Base-by-base conservation (phyloP, 2,113 vertebrate genomes). In the Anhinga rufa region DNA sequence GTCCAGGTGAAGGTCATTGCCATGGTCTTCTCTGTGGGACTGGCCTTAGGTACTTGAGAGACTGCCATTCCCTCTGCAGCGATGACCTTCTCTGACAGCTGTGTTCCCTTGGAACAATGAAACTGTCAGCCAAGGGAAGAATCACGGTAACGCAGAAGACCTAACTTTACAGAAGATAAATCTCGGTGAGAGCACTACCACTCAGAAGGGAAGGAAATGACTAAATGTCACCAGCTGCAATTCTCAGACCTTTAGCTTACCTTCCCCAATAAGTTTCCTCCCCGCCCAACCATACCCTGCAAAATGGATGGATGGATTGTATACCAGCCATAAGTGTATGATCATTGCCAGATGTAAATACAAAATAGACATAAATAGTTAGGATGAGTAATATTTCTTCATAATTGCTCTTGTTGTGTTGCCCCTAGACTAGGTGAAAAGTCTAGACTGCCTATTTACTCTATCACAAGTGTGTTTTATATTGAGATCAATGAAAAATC, bases 71-170 rank as follows among this genome's bases (percentile, higher is more conserved):
- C 70, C 78, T 95, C 68, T 91, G 84, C 74, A 92, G 62, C 6
- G 2, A 57, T 58, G 92, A 95, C 95, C 89, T 91, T n/a, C 69
- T 82, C 58, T 95, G 94, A 92, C 91, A 93, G 92, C 81, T 92
- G 10, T 48, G 81, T 10, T 95, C 89, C 81, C 51, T 82, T 80
- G 86, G 70, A 95, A 85, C 86, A 82, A 92, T 36, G 54, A 90
- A 97, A 48, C 78, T 94, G 91, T 91, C 95, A 95, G 89, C 81
- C 49, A 54, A 70, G 83, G 65, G 61, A 89, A 82, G 80, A 76
- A 69, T 70, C 44, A 91, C 74, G 87, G 84, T 66, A 91, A 57
- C n/a, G 66, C 78, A 82, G 49, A 92, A 89, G 94, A 79, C 38
- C 54, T 91, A 70, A 82, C 65, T 76, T 64, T 61, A 76, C 32